Percentiles rank a stretch among this genome's conserved stretches.
Conservation (phyloP, 2,888 invertebrate species). For the Heliconius hortense region DNA sequence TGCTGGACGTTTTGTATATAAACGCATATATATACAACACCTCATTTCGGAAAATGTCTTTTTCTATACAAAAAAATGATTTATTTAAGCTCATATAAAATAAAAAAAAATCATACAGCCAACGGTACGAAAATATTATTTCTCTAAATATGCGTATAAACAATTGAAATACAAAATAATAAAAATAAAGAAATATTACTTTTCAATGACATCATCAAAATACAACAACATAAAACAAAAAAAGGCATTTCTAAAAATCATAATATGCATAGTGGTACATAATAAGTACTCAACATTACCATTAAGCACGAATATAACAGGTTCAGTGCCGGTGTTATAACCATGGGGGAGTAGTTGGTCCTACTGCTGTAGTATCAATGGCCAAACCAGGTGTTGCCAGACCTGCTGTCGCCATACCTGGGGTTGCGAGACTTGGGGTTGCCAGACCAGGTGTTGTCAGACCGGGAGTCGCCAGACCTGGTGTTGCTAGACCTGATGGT, state of each 20-base stretch:
- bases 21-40: background rate
- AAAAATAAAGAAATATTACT: background rate
- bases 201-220: background rate
- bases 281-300: background rate
- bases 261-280: background rate
- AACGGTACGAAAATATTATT: background rate
- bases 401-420: slow-evolving; percentile 16
- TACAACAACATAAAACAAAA: background rate
- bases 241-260: background rate
- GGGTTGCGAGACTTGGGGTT: slow-evolving; percentile 3
- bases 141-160: background rate
- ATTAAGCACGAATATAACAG: background rate
- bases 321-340: slow-evolving; percentile 44
- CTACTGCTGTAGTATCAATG: slow-evolving; percentile 14
- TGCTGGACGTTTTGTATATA: slow-evolving; percentile 12
- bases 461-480: slow-evolving; percentile 31
- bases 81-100: background rate
- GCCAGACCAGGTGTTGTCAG: slow-evolving; percentile 12
- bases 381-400: slow-evolving; percentile 27
- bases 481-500: slow-evolving; percentile 29
- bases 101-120: background rate
- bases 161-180: background rate
- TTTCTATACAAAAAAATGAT: slow-evolving; percentile 6
- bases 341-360: slow-evolving; percentile 39
- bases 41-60: background rate